Evolutionary conservation across 2,888 invertebrate species (phyloP).

Genomic region (Sarcophaga rosellei): DNA sequence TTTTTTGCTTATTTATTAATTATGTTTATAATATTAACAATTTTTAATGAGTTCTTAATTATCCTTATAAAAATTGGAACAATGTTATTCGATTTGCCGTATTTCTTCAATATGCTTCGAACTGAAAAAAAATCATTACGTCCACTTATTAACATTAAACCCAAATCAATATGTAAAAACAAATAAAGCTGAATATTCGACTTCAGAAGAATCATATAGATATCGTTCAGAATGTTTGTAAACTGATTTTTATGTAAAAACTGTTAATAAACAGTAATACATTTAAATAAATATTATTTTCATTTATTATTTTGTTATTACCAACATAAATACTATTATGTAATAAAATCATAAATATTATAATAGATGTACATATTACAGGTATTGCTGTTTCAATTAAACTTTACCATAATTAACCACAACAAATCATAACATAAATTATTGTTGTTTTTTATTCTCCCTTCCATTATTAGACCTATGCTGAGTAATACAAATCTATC

Average conservation of each 20-base stretch:
- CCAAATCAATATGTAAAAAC: slow-evolving; percentile 36
- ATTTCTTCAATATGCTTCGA: slow-evolving; percentile 43
- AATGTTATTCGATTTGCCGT: slow-evolving; percentile 23
- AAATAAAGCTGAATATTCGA: slow-evolving; percentile 26
- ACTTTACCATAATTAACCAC: neutral
- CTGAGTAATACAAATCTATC: no score
- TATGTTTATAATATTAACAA: slow-evolving; percentile 15
- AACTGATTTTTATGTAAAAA: slow-evolving; percentile 50
- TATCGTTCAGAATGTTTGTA: slow-evolving; percentile 45
- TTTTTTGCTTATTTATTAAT: slow-evolving; percentile 28
- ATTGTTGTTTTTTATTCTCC: no score
- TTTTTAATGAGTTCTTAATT: slow-evolving; percentile 1
- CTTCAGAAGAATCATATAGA: slow-evolving; percentile 25
- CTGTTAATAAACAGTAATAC: slow-evolving; percentile 61
- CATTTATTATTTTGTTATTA: slow-evolving; percentile 38
- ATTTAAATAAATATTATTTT: slow-evolving; percentile 32
- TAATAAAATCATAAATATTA: slow-evolving; percentile 56
- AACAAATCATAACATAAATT: neutral
- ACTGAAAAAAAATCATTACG: slow-evolving; percentile 53
- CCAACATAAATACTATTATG: slow-evolving; percentile 39
- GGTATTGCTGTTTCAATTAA: neutral
- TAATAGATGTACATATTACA: slow-evolving; percentile 52
- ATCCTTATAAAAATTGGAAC: neutral
- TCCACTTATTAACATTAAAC: slow-evolving; percentile 58
- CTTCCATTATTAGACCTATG: no score